Percentiles rank a stretch among this genome's conserved stretches.
phyloP scores from a whole-genome alignment of 1,140 invertebrate genomes.

The Pectinophora gossypiella region DNA sequence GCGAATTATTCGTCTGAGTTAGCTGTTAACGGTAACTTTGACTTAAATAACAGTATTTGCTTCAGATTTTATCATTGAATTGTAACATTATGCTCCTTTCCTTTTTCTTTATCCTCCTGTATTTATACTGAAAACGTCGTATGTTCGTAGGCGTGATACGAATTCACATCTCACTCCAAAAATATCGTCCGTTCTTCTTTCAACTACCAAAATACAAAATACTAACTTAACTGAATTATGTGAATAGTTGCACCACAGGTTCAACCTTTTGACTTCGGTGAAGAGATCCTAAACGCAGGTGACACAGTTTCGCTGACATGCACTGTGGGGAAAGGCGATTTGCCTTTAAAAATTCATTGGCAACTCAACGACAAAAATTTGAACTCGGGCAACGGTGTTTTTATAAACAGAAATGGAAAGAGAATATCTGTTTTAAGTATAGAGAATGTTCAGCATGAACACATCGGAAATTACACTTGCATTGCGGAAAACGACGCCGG shows the following conservation, averaged over 20 bases:
- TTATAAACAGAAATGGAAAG: slow-evolving; percentile 71
- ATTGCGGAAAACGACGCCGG: slow-evolving; percentile 85
- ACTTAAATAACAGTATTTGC: too few relatives aligned
- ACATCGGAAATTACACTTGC: slow-evolving; percentile 89
- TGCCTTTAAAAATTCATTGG: slow-evolving; percentile 82
- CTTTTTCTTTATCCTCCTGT: too few relatives aligned
- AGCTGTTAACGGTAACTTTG: slow-evolving; percentile 78
- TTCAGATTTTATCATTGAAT: too few relatives aligned
- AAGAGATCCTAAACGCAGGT: slow-evolving; percentile 81
- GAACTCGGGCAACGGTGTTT: slow-evolving; percentile 59
- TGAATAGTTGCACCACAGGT: slow-evolving; percentile 80
- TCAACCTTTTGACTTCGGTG: slow-evolving; percentile 81
- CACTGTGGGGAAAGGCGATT: slow-evolving; percentile 82
- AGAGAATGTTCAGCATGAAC: slow-evolving; percentile 81
- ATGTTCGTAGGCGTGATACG: too few relatives aligned
- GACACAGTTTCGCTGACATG: slow-evolving; percentile 85
- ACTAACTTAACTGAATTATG: slow-evolving; percentile 17
- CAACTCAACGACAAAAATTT: slow-evolving; percentile 75
- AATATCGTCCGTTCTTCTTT: background rate
- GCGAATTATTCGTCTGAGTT: slow-evolving; percentile 79
- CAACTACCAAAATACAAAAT: background rate
- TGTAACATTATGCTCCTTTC: too few relatives aligned
- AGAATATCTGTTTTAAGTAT: slow-evolving; percentile 74
- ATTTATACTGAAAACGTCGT: too few relatives aligned
- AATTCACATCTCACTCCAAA: too few relatives aligned